phyloP scores from a whole-genome alignment of 1,140 invertebrate species.

The Calephelis nemesis region DNA sequence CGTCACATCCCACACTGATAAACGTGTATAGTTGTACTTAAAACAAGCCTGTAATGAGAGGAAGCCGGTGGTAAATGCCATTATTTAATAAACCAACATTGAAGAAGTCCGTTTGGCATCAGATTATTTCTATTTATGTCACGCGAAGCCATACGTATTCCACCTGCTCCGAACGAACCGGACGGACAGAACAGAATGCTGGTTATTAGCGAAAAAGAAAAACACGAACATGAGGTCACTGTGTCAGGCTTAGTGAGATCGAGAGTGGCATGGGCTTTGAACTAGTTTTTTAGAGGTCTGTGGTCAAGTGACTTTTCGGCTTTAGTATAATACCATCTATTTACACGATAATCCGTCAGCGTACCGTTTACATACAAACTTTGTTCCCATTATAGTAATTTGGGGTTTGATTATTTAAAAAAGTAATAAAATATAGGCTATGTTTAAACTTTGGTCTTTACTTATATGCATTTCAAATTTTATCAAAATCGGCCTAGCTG shows the following conservation, averaged over 20 bases:
- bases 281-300: no score
- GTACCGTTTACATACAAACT: no score
- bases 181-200: conserved; percentile 32
- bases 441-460: no score
- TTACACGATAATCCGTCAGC: no score
- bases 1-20: no score
- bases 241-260: conserved; percentile 26
- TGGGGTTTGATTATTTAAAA: no score
- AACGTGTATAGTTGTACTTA: neutral
- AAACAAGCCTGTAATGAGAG: neutral
- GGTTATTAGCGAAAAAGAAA: conserved; percentile 29
- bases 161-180: conserved; percentile 36
- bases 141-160: conserved; percentile 17
- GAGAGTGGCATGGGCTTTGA: neutral
- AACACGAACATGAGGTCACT: conserved; percentile 37
- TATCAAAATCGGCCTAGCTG: no score
- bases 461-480: no score
- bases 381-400: no score
- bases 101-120: conserved; percentile 3
- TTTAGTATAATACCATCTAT: no score
- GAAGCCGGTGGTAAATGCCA: conserved; percentile 4
- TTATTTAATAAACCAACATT: conserved; percentile 2
- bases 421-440: no score
- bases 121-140: conserved; percentile 13
- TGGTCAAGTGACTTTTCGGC: no score